Percentiles rank a stretch among this genome's conserved stretches.
These are phyloP conservation scores for Cyaniris semiargus DNA, from an alignment of 2,888 invertebrate species.

Conservation along the genomic window DNA sequence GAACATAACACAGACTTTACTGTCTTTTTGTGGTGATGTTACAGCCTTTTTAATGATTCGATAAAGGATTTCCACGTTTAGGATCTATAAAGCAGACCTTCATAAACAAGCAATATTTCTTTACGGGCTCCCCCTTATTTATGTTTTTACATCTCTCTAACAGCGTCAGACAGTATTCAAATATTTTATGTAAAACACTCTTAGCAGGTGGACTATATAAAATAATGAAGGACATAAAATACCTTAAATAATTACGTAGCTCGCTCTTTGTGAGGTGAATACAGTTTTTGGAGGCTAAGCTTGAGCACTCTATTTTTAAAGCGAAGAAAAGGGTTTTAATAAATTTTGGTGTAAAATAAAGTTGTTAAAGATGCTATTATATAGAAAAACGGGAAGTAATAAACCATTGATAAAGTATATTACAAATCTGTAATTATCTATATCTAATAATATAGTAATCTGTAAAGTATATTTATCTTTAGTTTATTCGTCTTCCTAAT, in stretches of 20 bases:
- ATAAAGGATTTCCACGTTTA: conserved; percentile 64
- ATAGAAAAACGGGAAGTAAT: neutral
- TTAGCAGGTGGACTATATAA: conserved; percentile 31
- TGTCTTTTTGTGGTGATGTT: conserved; percentile 62
- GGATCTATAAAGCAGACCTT: conserved; percentile 68
- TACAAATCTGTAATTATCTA: neutral
- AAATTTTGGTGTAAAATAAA: neutral
- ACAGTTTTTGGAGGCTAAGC: conserved; percentile 5
- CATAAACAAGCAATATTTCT: conserved; percentile 74
- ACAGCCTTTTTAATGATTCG: conserved; percentile 62
- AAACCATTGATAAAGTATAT: neutral
- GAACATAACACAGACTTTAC: conserved; percentile 54
- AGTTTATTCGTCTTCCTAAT: conserved; percentile 13
- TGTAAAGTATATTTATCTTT: too few species aligned
- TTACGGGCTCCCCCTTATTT: conserved; percentile 64
- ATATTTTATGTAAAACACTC: conserved; percentile 32
- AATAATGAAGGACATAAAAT: conserved; percentile 29
- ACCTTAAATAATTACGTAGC: conserved; percentile 3
- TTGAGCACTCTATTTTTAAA: neutral
- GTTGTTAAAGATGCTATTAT: neutral
- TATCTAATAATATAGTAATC: too few species aligned
- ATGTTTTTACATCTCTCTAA: conserved; percentile 53
- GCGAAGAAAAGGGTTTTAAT: neutral
- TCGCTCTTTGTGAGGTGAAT: neutral
- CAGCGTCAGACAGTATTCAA: conserved; percentile 30